A percentile compares a stretch with the other conserved stretches of the same genome.
phyloP scores from a whole-genome alignment of 2,113 vertebrate genomes.

The Channa maculata region DNA sequence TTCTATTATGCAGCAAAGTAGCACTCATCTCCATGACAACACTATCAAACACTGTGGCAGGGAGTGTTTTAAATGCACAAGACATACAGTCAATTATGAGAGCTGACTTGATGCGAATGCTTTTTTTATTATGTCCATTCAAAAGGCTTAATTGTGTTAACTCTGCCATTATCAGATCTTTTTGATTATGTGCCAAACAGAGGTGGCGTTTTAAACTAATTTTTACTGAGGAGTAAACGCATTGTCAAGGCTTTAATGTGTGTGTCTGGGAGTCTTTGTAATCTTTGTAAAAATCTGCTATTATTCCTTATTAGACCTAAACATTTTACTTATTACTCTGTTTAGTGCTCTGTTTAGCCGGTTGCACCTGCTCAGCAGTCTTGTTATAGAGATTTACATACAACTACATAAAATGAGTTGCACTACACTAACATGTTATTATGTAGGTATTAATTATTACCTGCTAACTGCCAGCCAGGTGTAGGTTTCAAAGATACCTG shows the following conservation, averaged over 20 bases:
- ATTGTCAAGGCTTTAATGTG: background rate
- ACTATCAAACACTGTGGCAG: slow-evolving; percentile 59
- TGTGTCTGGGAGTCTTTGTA: no score
- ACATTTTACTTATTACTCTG: background rate
- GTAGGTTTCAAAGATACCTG: no score
- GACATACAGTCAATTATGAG: slow-evolving; percentile 24
- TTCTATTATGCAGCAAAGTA: slow-evolving; percentile 58
- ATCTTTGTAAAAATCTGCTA: no score
- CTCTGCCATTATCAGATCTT: slow-evolving; percentile 3
- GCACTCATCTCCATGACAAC: slow-evolving; percentile 69
- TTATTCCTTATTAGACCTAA: background rate
- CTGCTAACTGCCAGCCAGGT: no score
- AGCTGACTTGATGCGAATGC: slow-evolving; percentile 15
- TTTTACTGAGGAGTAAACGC: background rate
- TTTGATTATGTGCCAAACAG: slow-evolving; percentile 16
- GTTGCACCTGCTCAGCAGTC: no score
- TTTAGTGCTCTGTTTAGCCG: no score
- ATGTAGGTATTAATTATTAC: no score
- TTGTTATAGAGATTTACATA: no score
- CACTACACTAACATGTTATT: no score
- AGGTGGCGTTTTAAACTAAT: background rate
- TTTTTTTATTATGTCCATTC: slow-evolving; percentile 15
- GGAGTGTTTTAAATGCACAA: slow-evolving; percentile 18
- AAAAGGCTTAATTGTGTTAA: slow-evolving; percentile 9
- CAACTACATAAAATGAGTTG: no score